Conservation (phyloP, 2,888 invertebrate genomes). For the Ormyrus pomaceus region DNA sequence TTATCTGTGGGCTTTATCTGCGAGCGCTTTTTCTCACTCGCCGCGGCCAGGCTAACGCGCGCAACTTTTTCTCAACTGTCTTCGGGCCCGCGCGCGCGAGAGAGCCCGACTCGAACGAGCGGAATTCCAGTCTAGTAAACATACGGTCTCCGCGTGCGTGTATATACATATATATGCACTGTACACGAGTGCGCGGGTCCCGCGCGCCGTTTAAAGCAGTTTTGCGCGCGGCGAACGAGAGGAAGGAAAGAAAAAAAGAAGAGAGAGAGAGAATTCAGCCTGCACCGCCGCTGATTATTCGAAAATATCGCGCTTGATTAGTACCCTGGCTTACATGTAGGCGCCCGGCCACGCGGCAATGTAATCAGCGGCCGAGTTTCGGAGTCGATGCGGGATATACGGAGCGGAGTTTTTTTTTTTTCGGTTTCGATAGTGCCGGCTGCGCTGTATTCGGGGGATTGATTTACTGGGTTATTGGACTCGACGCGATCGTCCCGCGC, state of each 20-base stretch:
- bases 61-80: no score
- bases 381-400: no score
- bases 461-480: no score
- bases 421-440: no score
- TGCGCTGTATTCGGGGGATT: no score
- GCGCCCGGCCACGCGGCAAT: not conserved
- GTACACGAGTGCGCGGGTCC: not conserved
- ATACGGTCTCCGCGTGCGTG: conserved; percentile 25
- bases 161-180: not conserved
- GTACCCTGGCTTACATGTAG: not conserved
- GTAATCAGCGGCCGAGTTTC: no score
- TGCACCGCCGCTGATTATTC: no score
- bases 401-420: no score
- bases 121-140: conserved; percentile 60
- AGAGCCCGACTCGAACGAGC: conserved; percentile 39
- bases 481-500: no score
- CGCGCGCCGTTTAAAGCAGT: not conserved
- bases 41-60: not conserved
- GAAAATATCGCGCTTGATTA: not conserved
- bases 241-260: no score
- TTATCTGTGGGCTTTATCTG: not conserved
- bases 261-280: no score
- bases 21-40: conserved; percentile 7
- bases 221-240: not conserved
- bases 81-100: conserved; percentile 1